phyloP scores from a whole-genome alignment of 2,888 invertebrate genomes.

The Nebria brevicollis region DNA sequence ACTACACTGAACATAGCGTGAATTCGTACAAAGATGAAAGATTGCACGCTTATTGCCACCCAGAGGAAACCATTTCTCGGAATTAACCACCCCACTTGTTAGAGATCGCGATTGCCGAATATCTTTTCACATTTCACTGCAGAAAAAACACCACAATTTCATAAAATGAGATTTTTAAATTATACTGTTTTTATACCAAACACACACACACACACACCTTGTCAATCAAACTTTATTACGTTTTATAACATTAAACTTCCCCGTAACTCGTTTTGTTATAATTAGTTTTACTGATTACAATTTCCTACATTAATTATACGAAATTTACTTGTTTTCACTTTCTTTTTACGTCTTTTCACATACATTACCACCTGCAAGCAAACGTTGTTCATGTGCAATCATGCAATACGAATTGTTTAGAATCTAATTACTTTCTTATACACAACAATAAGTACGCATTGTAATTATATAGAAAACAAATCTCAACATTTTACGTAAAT shows the following conservation, averaged over 20 bases:
- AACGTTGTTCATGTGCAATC: too few species aligned
- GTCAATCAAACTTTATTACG: too few species aligned
- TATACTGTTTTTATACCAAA: neutral
- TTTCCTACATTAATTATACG: too few species aligned
- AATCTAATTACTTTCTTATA: neutral
- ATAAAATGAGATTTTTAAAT: neutral
- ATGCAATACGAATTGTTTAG: neutral
- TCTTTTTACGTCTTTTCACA: too few species aligned
- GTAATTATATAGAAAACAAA: too few species aligned
- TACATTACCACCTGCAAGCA: too few species aligned
- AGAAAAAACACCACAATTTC: neutral
- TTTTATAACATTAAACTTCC: too few species aligned
- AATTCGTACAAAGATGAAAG: neutral
- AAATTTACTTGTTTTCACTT: too few species aligned
- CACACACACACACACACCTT: too few species aligned
- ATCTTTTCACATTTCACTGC: neutral
- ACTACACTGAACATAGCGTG: neutral
- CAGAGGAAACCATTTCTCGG: neutral
- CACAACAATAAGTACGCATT: neutral
- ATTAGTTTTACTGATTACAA: too few species aligned
- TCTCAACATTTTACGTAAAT: too few species aligned
- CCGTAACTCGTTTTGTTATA: too few species aligned
- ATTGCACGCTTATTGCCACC: neutral
- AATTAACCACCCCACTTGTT: neutral
- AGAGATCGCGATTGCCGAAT: neutral